Evolutionary conservation across 2,113 vertebrate species (phyloP).

Genomic region (Dasyurus viverrinus): DNA sequence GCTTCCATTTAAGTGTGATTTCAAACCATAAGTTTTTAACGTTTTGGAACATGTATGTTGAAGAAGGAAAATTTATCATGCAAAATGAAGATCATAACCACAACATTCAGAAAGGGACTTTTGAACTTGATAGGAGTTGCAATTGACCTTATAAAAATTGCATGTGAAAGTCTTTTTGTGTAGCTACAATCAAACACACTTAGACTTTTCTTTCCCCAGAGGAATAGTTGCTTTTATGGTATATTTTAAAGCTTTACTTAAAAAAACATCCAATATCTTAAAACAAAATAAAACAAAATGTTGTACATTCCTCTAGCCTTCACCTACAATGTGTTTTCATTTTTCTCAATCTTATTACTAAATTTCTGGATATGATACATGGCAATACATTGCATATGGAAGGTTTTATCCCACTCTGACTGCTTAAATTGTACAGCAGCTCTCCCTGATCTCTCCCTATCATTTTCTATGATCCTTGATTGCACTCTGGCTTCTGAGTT

Average conservation of each 20-base stretch:
- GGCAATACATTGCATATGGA: constrained; percentile 48
- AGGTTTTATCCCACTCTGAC: constrained; percentile 30
- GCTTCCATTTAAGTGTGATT: constrained; percentile 62
- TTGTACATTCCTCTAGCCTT: constrained; percentile 55
- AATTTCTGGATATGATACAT: constrained; percentile 48
- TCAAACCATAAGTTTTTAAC: constrained; percentile 57
- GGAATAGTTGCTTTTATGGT: constrained; percentile 74
- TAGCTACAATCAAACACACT: constrained; percentile 72
- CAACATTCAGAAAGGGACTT: constrained; percentile 58
- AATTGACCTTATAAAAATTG: constrained; percentile 72
- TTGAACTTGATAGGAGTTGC: constrained; percentile 68
- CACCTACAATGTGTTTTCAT: constrained; percentile 69
- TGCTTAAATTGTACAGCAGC: neutral
- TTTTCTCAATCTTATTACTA: constrained; percentile 72
- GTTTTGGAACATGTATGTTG: constrained; percentile 55
- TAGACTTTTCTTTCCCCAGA: constrained; percentile 61
- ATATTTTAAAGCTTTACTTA: constrained; percentile 77
- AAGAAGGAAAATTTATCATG: constrained; percentile 64
- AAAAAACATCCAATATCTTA: constrained; percentile 73
- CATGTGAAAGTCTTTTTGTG: constrained; percentile 70
- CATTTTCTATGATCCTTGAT: constrained; percentile 1
- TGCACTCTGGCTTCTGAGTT: neutral
- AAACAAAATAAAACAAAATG: constrained; percentile 58
- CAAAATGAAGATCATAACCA: constrained; percentile 64
- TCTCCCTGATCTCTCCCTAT: neutral